phyloP scores from a whole-genome alignment of 2,113 vertebrate genomes.

The Turnix velox region DNA sequence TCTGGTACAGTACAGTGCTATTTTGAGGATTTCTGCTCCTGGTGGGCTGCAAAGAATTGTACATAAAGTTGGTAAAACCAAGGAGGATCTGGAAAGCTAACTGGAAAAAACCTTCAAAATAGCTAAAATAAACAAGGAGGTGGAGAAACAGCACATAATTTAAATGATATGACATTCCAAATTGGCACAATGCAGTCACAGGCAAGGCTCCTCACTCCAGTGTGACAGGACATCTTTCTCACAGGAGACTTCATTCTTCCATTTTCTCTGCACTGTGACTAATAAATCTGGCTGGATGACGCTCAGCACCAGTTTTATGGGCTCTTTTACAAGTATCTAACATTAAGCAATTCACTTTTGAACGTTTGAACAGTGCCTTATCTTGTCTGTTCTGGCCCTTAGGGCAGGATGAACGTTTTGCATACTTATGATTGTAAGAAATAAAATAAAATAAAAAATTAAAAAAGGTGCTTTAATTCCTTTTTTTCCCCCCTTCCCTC shows the following conservation, averaged over 20 bases:
- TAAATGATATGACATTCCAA: background rate
- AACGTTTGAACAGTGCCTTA: slow-evolving; percentile 9
- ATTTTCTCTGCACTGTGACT: background rate
- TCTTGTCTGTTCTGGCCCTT: background rate
- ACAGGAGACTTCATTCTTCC: background rate
- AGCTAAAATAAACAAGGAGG: background rate
- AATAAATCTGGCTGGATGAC: slow-evolving; percentile 20
- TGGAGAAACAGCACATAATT: background rate
- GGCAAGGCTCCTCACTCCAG: background rate
- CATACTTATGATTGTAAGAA: background rate
- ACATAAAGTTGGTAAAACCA: background rate
- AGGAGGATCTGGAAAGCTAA: background rate
- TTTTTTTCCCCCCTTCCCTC: background rate
- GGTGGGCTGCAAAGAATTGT: background rate
- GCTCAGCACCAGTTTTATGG: background rate
- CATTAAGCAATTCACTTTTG: slow-evolving; percentile 36
- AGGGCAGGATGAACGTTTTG: background rate
- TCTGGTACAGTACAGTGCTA: background rate
- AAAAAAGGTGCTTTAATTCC: slow-evolving; percentile 35
- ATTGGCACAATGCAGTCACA: background rate
- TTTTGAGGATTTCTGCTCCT: background rate
- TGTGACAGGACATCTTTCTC: background rate
- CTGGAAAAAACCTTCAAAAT: background rate
- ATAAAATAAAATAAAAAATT: slow-evolving; percentile 13
- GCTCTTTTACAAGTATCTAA: slow-evolving; percentile 41